phyloP scores from a whole-genome alignment of 2,797 vertebrate species.

The Balearica regulorum region DNA sequence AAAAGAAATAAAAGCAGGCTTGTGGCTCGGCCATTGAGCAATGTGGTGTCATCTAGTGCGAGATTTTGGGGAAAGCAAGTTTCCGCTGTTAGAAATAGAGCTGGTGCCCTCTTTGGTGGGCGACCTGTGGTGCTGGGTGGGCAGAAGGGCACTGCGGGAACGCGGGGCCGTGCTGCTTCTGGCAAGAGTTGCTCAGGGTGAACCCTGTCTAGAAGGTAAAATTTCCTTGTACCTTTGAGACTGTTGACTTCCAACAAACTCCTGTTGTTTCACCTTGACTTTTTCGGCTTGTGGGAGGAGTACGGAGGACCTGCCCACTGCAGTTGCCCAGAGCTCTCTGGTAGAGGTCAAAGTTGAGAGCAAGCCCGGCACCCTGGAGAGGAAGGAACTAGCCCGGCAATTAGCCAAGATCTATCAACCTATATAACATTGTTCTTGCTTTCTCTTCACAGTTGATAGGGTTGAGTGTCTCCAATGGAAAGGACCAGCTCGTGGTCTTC shows the following conservation, averaged over 20 bases:
- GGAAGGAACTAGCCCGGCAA: neutral
- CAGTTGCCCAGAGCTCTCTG: neutral
- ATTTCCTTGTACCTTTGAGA: neutral
- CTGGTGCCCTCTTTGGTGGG: neutral
- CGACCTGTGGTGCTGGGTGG: rapidly evolving
- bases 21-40: neutral
- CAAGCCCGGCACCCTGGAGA: rapidly evolving
- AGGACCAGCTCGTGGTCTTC: slow-evolving; percentile 96
- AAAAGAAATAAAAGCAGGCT: neutral
- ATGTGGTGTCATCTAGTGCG: neutral
- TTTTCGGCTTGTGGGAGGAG: neutral
- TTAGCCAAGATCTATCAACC: rapidly evolving
- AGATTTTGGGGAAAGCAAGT: neutral
- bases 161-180: neutral
- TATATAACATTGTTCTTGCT: rapidly evolving
- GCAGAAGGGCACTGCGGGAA: neutral
- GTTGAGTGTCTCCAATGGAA: slow-evolving; percentile 93
- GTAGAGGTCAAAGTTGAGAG: neutral
- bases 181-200: neutral
- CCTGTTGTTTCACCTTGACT: neutral
- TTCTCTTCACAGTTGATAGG: slow-evolving; percentile 83
- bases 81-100: no score
- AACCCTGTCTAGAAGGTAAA: neutral
- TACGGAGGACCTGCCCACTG: neutral
- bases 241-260: neutral